Conservation (phyloP, 2,888 invertebrate species). For the Tortricodes alternella region DNA sequence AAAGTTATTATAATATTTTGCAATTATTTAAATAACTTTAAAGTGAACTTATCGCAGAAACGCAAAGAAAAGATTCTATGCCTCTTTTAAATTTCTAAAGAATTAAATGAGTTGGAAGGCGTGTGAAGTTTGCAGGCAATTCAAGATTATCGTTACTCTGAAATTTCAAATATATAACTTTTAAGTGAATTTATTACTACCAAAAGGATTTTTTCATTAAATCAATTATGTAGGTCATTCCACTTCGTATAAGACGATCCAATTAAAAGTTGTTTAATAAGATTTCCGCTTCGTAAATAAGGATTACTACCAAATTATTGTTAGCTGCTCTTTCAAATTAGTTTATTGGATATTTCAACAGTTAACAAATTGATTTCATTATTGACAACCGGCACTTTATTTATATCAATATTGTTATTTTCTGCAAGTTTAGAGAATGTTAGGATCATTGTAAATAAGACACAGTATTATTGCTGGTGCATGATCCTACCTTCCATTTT, state of each 20-base stretch:
- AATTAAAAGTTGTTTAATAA: conserved; percentile 35
- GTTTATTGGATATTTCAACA: background rate
- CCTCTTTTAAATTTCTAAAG: no score
- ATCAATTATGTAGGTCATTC: conserved; percentile 36
- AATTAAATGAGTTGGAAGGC: background rate
- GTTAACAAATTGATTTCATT: background rate
- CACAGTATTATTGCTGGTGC: no score
- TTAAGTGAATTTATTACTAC: background rate
- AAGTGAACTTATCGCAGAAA: no score
- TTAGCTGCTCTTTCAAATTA: conserved; percentile 4
- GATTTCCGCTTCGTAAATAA: conserved; percentile 30
- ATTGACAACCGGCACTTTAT: background rate
- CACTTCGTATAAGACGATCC: conserved; percentile 28
- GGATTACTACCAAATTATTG: conserved; percentile 24
- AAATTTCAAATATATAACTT: background rate
- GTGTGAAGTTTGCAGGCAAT: background rate
- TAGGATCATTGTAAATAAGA: no score
- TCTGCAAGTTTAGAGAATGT: no score
- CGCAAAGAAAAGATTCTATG: no score
- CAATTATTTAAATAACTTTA: no score
- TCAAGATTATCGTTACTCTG: background rate
- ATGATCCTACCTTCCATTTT: no score
- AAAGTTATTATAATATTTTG: no score
- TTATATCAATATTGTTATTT: no score
- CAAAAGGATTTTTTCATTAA: conserved; percentile 1